A percentile compares a stretch with the other conserved stretches of the same genome.
phyloP scores from a whole-genome alignment of 2,888 invertebrate species.

The Exocentrus adspersus region DNA sequence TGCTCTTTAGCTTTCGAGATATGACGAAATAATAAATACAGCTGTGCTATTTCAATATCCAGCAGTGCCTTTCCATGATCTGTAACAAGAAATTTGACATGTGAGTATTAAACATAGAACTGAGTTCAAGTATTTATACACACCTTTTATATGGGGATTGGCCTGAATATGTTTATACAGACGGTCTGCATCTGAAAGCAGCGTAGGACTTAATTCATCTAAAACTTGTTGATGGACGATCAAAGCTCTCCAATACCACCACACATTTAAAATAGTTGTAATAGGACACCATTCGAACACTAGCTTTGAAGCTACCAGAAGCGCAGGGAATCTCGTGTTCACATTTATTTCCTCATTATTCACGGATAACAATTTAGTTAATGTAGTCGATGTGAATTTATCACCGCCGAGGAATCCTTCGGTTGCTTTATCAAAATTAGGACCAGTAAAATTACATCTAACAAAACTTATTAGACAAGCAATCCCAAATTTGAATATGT shows the following conservation, averaged over 20 bases:
- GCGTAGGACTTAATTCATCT: constrained; percentile 77
- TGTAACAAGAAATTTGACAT: constrained; percentile 17
- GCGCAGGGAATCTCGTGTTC: constrained; percentile 70
- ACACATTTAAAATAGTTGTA: constrained; percentile 63
- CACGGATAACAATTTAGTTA: constrained; percentile 62
- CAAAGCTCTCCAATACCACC: constrained; percentile 82
- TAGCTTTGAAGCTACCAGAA: constrained; percentile 61
- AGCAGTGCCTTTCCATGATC: constrained; percentile 59
- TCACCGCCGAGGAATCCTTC: constrained; percentile 62
- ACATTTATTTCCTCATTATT: constrained; percentile 76
- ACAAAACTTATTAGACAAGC: constrained; percentile 77
- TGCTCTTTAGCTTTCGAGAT: constrained; percentile 76
- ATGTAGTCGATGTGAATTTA: constrained; percentile 65
- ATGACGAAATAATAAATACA: constrained; percentile 79
- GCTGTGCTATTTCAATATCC: constrained; percentile 70
- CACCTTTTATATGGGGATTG: constrained; percentile 56
- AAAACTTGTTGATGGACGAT: constrained; percentile 80
- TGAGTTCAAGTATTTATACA: too few species aligned
- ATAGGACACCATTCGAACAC: constrained; percentile 60
- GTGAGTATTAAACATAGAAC: too few species aligned
- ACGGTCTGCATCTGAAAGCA: constrained; percentile 70
- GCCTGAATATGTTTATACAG: constrained; percentile 57
- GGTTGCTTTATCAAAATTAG: constrained; percentile 65
- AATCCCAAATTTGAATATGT: constrained; percentile 67
- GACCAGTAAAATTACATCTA: constrained; percentile 86